Conservation (phyloP, 2,113 vertebrate species). For the Calypte anna region DNA sequence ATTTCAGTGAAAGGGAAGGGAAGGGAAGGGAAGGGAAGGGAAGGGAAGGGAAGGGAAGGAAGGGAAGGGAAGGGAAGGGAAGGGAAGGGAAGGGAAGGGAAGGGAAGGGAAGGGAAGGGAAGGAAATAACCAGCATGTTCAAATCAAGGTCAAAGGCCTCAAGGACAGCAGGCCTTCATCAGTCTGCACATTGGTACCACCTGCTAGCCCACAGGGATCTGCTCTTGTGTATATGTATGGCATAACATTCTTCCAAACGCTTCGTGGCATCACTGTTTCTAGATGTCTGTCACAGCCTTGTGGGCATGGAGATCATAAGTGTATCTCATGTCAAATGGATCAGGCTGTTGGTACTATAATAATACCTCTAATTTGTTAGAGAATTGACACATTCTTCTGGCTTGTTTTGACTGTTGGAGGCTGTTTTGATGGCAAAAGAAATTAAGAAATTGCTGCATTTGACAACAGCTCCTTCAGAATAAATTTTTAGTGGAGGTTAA, state of each 20-base stretch:
- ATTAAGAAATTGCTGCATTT: background rate
- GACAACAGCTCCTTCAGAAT: background rate
- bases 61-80: too few species aligned
- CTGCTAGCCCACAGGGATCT: background rate
- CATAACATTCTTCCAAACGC: background rate
- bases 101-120: too few species aligned
- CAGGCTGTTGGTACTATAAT: background rate
- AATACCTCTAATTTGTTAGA: background rate
- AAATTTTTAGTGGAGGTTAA: background rate
- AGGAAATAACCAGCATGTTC: background rate
- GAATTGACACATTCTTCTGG: rapidly evolving
- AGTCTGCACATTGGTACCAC: background rate
- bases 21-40: too few species aligned
- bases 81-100: too few species aligned
- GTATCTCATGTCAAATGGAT: background rate
- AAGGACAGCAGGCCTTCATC: background rate
- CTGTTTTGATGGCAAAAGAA: background rate
- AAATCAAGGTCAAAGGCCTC: background rate
- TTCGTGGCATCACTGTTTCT: background rate
- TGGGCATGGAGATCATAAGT: background rate
- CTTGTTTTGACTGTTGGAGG: background rate
- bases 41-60: too few species aligned
- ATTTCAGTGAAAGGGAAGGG: background rate
- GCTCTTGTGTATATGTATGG: background rate
- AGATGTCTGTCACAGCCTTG: background rate